These are phyloP conservation scores for Oreotragus oreotragus DNA, from an alignment of 2,113 vertebrate species.

Conservation along the genomic window DNA sequence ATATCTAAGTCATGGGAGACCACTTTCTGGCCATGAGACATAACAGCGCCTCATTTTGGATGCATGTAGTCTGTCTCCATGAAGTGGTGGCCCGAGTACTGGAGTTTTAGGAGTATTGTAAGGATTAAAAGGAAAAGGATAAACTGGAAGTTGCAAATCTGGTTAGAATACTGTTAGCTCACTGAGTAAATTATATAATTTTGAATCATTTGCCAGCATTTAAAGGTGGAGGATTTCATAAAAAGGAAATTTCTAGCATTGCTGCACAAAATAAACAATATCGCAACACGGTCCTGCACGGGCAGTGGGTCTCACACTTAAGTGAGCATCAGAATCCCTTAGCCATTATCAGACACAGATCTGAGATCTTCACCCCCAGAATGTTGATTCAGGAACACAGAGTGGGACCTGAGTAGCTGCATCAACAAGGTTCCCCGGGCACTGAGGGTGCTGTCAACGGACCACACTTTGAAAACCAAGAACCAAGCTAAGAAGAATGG, in stretches of 20 bases:
- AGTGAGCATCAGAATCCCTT: neutral
- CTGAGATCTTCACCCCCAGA: neutral
- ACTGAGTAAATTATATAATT: neutral
- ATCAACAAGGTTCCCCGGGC: neutral
- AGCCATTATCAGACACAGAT: neutral
- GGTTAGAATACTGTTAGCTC: neutral
- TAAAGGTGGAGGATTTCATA: neutral
- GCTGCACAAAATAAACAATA: neutral
- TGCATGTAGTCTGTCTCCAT: neutral
- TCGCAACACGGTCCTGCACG: neutral
- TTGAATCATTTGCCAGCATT: neutral
- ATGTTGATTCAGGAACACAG: neutral
- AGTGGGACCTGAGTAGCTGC: neutral
- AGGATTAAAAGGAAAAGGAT: neutral
- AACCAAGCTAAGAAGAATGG: neutral
- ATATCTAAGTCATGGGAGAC: neutral
- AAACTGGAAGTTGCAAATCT: neutral
- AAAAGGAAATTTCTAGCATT: neutral
- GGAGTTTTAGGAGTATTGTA: neutral
- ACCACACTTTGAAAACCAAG: neutral
- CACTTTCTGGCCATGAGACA: neutral
- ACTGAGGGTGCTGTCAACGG: too few relatives aligned
- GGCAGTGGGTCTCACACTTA: neutral
- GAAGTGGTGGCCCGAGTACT: neutral
- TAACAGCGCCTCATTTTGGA: neutral